These are phyloP conservation scores for Hypanus sabinus DNA, from an alignment of 2,113 vertebrate genomes.

Conservation along the genomic window DNA sequence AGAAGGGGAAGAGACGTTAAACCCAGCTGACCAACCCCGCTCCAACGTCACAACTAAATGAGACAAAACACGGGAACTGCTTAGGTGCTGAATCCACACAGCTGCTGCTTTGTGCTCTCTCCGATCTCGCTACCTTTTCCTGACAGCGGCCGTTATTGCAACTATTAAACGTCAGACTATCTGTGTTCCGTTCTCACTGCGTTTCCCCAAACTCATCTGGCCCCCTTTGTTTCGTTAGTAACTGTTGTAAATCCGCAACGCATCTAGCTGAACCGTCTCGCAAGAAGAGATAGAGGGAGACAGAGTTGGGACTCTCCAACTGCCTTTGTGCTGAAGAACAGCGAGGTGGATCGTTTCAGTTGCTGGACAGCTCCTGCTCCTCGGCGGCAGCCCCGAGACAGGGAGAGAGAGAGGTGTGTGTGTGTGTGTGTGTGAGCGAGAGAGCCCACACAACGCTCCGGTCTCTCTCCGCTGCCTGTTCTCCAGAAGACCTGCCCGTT, in stretches of 20 bases:
- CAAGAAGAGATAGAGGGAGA: neutral
- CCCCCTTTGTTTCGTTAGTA: neutral
- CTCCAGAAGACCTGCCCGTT: neutral
- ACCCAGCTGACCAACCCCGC: constrained; percentile 49
- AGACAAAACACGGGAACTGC: constrained; percentile 67
- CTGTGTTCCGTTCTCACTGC: too few relatives aligned
- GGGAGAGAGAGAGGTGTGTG: too few relatives aligned
- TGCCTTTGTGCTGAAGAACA: constrained; percentile 7
- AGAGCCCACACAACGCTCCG: constrained; percentile 51
- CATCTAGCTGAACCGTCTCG: neutral
- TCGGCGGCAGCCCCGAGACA: neutral
- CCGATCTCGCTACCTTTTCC: neutral
- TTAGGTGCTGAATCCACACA: constrained; percentile 44
- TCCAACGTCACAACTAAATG: constrained; percentile 63
- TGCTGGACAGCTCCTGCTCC: constrained; percentile 63
- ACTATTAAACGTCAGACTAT: neutral
- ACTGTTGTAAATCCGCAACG: neutral
- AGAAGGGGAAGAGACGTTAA: constrained; percentile 40
- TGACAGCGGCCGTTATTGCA: neutral
- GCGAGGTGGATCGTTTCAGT: constrained; percentile 46
- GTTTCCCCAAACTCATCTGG: neutral
- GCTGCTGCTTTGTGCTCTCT: constrained; percentile 11
- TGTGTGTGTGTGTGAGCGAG: neutral
- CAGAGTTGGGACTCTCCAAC: neutral
- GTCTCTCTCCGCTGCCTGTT: neutral